Evolutionary conservation across 1,140 invertebrate species (phyloP), one percentile per base, ranked within the genome.

Genomic region (Trypoxylus dichotomus): DNA sequence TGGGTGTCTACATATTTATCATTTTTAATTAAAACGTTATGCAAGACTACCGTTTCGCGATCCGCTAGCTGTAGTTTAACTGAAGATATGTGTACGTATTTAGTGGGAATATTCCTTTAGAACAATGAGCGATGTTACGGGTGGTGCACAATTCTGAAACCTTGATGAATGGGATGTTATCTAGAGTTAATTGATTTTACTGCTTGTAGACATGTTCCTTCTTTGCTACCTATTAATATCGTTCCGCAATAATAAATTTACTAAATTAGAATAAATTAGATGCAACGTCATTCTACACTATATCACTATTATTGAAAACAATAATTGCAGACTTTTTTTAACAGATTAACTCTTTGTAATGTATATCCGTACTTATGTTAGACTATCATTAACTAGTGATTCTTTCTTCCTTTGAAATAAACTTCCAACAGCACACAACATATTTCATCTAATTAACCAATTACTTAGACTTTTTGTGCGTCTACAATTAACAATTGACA

Each of bases 1-100:
- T 54, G n/a, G 47, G 15, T 54, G 47, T 54, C 15, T 19, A 19
- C 47, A 19, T 54, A 54, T 54, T 54, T 54, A 54, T 54, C 47
- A 54, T 54, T 54, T 54, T 54, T 54, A 54, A 54, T 54, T 54
- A 54, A 54, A 54, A 54, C 47, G 47, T 54, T 54, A 19, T 54
- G 47, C 47, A 54, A 54, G 47, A 54, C 47, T 54, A 54, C 47
- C 47, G 47, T 54, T 54, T 54, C 47, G 19, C n/a, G 47, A 54
- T 13, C 47, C 47, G 47, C 47, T 54, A 54, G 47, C 15, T n/a
- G 47, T 54, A 54, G 7, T 54, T 54, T n/a, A 54, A 54, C 47
- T n/a, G 47, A 54, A 19, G 47, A 13, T 54, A 19, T 54, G 47
- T n/a, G 19, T n/a, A n/a, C 47, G 15, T 19, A 19, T n/a, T 6